Evolutionary conservation across 2,113 vertebrate species (phyloP).

Genomic region (Tylochromis polylepis): DNA sequence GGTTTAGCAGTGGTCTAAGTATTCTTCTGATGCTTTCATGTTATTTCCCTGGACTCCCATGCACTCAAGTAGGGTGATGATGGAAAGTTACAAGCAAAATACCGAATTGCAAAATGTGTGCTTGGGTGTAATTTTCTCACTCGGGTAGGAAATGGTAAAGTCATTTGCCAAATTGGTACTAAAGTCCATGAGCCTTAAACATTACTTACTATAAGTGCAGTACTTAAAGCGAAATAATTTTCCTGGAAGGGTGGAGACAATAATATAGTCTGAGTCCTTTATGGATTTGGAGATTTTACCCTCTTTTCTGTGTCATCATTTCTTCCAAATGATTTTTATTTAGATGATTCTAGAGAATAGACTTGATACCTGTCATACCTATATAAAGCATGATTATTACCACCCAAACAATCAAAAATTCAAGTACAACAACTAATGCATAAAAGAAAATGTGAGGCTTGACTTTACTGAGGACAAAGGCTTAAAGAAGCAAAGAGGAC

Average conservation of each 20-base stretch:
- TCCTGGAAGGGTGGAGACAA: not conserved
- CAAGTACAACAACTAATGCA: not conserved
- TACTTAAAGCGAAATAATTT: not conserved
- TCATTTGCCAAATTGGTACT: not conserved
- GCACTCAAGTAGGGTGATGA: not conserved
- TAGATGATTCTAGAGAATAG: not conserved
- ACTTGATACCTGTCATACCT: not conserved
- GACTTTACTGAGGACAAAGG: not conserved
- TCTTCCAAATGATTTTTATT: not conserved
- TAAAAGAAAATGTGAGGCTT: not conserved
- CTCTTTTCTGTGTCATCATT: not conserved
- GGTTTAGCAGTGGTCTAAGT: not conserved
- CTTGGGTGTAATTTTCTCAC: not conserved
- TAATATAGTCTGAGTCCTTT: not conserved
- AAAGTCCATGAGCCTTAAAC: not conserved
- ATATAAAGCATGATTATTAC: not conserved
- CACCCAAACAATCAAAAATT: not conserved
- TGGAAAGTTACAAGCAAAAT: not conserved
- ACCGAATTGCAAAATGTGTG: not conserved
- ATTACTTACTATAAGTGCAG: not conserved
- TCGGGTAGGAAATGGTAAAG: slow-evolving; percentile 9
- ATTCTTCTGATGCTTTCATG: not conserved
- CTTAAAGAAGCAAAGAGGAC: not conserved
- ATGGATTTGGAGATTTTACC: not conserved
- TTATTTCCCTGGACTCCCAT: not conserved